Base-by-base conservation (phyloP, 2,888 invertebrate genomes). In the Plusia festucae region DNA sequence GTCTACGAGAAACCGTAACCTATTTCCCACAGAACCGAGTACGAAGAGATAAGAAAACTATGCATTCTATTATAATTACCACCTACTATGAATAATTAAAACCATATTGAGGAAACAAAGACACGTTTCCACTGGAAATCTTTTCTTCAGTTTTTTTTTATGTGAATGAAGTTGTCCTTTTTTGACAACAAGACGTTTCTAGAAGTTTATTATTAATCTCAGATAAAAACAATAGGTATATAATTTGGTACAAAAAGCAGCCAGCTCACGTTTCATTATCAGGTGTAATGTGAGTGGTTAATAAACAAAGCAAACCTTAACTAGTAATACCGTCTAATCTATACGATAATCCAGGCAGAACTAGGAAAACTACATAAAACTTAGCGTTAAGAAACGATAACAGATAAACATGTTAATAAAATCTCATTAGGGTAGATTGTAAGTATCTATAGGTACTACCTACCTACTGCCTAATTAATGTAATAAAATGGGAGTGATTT, bases 1-100 rank as follows among this genome's bases (percentile, higher is more conserved):
- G 52, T 46, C 53, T 60, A 16, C n/a, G 61, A 73, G 73, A 76
- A 64, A 73, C 51, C 24, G 55, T 73, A 63, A 65, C 75, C 74
- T 13, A 57, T 70, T 73, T 73, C 74, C 60, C 73, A 73, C 58
- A 53, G 58, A 49, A 20, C 57, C 1, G 30, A 30, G 30, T 49
- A 59, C 40, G 55, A 60, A 58, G 65, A n/a, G 49, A 65, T 65
- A 75, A 60, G 53, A 65, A 65, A 24, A 60, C 52, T 54, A 60
- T 52, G 40, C 46, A 57, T 73, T 73, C 40, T 15, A 64, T 60
- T 65, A 65, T 65, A 56, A 69, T 69, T 65, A 53, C 46, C 20
- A 52, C 46, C 20, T 54, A 54, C 34, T 49, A 49, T 20, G 46
- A 49, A 49, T 49, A 49, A 18, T 20, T 49, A 20, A 49, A 20